Evolutionary conservation across 2,797 vertebrate species (phyloP), one percentile per base, ranked within the genome.

Genomic region (Diplodus puntazzo): DNA sequence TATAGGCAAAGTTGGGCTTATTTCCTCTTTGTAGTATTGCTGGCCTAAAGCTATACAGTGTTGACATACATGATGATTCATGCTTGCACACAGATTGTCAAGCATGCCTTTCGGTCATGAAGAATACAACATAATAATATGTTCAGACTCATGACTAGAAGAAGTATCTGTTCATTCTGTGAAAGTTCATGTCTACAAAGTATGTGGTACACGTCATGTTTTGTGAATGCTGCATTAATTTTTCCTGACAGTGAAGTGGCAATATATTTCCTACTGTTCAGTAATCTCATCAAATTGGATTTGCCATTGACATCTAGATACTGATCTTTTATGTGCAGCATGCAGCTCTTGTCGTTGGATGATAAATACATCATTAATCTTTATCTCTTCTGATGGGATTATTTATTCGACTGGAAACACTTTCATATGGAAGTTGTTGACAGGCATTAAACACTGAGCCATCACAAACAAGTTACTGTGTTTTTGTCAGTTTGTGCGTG

Each of bases 281-380:
- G 64, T 83, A 70, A 92, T 87, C 87, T 88, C 88, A 83, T 86
- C 81, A 77, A 84, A 80, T 62, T 69, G 45, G 66, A 76, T 82
- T 75, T 69, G 4, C 66, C 39, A 74, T 84, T 85, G 88, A 82
- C 84, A 76, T 79, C 65, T 61, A 39, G 63, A 82, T 77, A 58
- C 63, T 71, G 71, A 81, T 91, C 76, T 76, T 69, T 55, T 61
- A 74, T 77, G 82, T 83, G 82, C 53, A 55, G 73, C 60, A 5
- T 76, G 45, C 69, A 68, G 70, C 76, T 80, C 80, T 77, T 89
- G 87, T 91, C 91, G 84, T 21, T 59, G 62, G 20, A 74, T 85
- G 83, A 91, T 88, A 88, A 91, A 90, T 89, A 83, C 79, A 79
- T 87, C 86, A 90, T 93, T 90, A 87, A 91, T 92, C 93, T 89